phyloP scores from a whole-genome alignment of 2,888 invertebrate genomes.

The Noctua fimbriata region DNA sequence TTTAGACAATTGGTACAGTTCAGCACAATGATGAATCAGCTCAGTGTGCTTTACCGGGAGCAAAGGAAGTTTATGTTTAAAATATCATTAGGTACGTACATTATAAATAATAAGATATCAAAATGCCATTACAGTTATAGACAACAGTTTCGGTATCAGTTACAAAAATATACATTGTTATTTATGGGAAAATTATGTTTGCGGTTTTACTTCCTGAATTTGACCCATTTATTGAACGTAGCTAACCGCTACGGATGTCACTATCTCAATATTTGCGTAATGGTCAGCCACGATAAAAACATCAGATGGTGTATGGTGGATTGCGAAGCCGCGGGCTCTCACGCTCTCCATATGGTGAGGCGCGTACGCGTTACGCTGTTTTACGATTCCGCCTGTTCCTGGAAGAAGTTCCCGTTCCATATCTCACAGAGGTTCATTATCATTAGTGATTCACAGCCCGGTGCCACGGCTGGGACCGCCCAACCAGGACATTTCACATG shows the following conservation, averaged over 20 bases:
- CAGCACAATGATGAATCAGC: slow-evolving; percentile 5
- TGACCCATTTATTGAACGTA: slow-evolving; percentile 79
- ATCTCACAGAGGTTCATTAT: slow-evolving; percentile 79
- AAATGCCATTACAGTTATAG: slow-evolving; percentile 16
- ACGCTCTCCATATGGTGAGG: slow-evolving; percentile 80
- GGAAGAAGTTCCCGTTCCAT: slow-evolving; percentile 76
- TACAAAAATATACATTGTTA: slow-evolving; percentile 58
- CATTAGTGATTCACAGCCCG: slow-evolving; percentile 81
- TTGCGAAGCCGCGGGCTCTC: slow-evolving; percentile 69
- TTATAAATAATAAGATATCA: slow-evolving; percentile 8
- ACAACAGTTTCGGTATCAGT: slow-evolving; percentile 46
- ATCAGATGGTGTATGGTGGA: slow-evolving; percentile 75
- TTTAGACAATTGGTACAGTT: slow-evolving; percentile 2
- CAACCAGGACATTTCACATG: slow-evolving; percentile 87
- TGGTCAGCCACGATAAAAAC: slow-evolving; percentile 77
- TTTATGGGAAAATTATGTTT: slow-evolving; percentile 77
- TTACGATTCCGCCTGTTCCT: slow-evolving; percentile 73
- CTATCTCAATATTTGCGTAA: slow-evolving; percentile 78
- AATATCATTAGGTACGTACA: not conserved
- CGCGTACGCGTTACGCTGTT: slow-evolving; percentile 68
- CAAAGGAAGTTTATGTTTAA: slow-evolving; percentile 33
- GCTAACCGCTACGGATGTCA: slow-evolving; percentile 82
- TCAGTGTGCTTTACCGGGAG: slow-evolving; percentile 11
- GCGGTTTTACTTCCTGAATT: slow-evolving; percentile 87
- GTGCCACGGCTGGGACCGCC: slow-evolving; percentile 82